phyloP scores from a whole-genome alignment of 2,797 vertebrate species.

The Crax fasciolata region DNA sequence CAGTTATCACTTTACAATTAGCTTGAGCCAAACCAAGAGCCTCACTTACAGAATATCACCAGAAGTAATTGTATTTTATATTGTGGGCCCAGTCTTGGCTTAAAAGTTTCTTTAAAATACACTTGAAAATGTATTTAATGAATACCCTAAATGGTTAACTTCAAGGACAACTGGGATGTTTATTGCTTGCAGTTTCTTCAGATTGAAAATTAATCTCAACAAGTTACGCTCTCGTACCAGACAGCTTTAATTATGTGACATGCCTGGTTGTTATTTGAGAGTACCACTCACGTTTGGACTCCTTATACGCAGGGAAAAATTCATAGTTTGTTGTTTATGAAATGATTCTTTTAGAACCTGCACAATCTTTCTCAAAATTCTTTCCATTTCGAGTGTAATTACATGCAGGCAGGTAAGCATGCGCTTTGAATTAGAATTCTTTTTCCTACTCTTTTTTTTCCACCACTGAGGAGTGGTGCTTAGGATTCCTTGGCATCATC shows the following conservation, averaged over 20 bases:
- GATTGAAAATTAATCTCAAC: conserved; percentile 18
- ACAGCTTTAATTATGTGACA: conserved; percentile 52
- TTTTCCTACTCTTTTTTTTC: background rate
- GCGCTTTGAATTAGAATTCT: background rate
- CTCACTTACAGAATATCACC: background rate
- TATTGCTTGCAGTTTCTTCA: background rate
- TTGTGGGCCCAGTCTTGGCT: background rate
- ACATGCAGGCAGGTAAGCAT: background rate
- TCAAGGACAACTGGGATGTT: background rate
- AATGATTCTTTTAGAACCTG: background rate
- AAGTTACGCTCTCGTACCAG: background rate
- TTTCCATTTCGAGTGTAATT: background rate
- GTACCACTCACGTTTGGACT: conserved; percentile 14
- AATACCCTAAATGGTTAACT: background rate
- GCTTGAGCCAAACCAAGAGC: background rate
- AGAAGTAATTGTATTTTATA: background rate
- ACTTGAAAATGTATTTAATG: background rate
- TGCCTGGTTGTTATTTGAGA: conserved; percentile 53
- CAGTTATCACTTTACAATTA: background rate
- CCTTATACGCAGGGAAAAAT: background rate
- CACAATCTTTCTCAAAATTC: background rate
- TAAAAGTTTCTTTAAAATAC: background rate
- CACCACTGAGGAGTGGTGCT: background rate
- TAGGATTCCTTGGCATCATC: background rate
- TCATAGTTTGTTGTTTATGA: background rate